Evolutionary conservation across 2,113 vertebrate genomes (phyloP).

Genomic region (Eurypyga helias): DNA sequence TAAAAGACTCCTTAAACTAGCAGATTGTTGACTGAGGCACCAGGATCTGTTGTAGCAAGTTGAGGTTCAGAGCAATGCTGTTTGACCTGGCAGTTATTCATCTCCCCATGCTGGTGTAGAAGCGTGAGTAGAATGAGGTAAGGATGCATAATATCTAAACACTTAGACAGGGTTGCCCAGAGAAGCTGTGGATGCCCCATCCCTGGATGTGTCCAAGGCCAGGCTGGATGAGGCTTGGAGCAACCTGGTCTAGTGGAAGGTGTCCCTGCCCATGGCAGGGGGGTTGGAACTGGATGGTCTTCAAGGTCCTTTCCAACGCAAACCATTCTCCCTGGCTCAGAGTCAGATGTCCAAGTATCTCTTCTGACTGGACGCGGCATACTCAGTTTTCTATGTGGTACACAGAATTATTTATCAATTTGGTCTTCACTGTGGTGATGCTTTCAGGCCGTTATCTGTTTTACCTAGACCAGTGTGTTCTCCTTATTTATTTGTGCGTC

Average conservation of each 20-base stretch:
- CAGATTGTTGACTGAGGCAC: neutral
- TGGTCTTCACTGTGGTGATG: neutral
- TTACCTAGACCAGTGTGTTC: neutral
- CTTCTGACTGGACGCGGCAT: neutral
- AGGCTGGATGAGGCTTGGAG: neutral
- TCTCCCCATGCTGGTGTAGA: neutral
- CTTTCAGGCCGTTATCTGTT: neutral
- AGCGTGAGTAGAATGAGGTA: neutral
- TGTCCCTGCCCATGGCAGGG: rapidly evolving
- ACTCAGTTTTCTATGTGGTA: neutral
- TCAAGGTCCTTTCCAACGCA: neutral
- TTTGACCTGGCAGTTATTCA: neutral
- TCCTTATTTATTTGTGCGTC: neutral
- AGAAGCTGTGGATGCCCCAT: neutral
- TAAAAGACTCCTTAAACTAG: neutral
- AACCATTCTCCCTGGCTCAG: neutral
- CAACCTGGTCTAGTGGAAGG: neutral
- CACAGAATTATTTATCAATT: neutral
- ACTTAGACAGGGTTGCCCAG: rapidly evolving
- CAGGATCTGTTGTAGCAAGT: neutral
- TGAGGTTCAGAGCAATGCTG: neutral
- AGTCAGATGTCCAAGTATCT: neutral
- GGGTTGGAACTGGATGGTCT: neutral
- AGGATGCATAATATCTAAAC: neutral
- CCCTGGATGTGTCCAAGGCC: neutral